Evolutionary conservation across 2,888 invertebrate species (phyloP), one percentile per base, ranked within the genome.

Genomic region (Hemicrepidius hirtus): DNA sequence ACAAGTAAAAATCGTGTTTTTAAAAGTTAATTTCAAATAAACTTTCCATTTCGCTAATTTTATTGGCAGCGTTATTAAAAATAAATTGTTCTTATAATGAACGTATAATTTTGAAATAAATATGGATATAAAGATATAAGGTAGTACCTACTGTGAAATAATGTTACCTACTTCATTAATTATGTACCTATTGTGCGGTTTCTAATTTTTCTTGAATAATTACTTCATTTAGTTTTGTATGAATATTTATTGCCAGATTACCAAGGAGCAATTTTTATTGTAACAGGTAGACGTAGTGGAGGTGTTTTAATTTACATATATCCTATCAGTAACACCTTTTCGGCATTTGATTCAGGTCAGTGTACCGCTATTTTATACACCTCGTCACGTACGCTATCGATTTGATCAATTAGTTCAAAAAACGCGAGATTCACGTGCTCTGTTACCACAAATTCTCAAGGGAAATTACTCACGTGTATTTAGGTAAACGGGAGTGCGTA

Each of bases 161-260:
- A 46, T 16, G 46, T 18, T 5, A n/a, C n/a, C n/a, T 24, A 5
- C 50, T 53, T n/a, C 32, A 53, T 53, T 28, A 53, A 53, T 28
- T 53, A 32, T 28, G 13, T n/a, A n/a, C n/a, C n/a, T n/a, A 3
- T 20, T 18, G 57, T 37, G 21, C n/a, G 37, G 57, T 57, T 57
- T 57, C 57, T 57, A 57, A 57, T 13, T 57, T 53, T 49, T 53
- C 9, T 32, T 53, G 28, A 53, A 53, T 53, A 32, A 57, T 37
- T 35, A 37, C 12, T 37, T 37, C 20, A 37, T 57, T 37, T 37
- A 20, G 18, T 18, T 10, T n/a, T 6, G 2, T 21, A 57, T 37
- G 57, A 57, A 57, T 57, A 57, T 57, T 57, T 37, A 57, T 37
- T n/a, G 20, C 18, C 12, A 37, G 3, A 37, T 57, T 57, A 35